Evolutionary conservation across 2,888 invertebrate species (phyloP), one percentile per base, ranked within the genome.

Genomic region (Apamea crenata): DNA sequence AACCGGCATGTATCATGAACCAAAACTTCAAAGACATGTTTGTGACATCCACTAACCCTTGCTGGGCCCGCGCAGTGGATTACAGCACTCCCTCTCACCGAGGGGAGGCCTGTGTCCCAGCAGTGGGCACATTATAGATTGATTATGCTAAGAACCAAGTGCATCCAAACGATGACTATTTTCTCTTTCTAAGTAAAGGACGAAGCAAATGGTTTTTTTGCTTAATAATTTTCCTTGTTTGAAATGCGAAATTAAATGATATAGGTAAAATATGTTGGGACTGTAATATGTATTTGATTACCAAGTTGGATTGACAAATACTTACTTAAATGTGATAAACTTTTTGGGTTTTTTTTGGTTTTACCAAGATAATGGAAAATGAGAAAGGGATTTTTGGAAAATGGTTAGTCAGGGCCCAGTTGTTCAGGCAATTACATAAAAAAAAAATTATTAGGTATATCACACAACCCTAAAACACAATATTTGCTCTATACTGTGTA

Each of bases 271-370:
- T 50, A 18, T 18, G 8, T 63, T 59, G 5, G 29, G n/a, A 53
- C 18, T 56, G 10, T 6, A 44, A 32, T 65, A 56, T 50, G 50
- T 18, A 50, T 65, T 79, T 79, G 53, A 32, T 69, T 44, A 77
- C 5, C 53, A 53, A 74, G 47, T 74, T 53, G 47, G 66, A 25
- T 65, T 44, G 29, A 18, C 25, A 76, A 76, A 36, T 67, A 75
- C 10, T 3, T 10, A 40, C 40, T 7, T 40, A 10, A 29, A 32
- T 44, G 8, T 44, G 50, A 50, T 16, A 10, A 40, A 7, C 25
- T n/a, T 32, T 10, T 2, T 18, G 40, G 18, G 7, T 16, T 69
- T 77, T 16, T 68, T 74, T 68, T n/a, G n/a, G 53, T 36, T 12
- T 18, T 6, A n/a, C 25, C 10, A 36, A 53, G 12, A 7, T 36